A percentile compares a stretch with the other conserved stretches of the same genome.
These are phyloP conservation scores for Dasysyrphus albostriatus DNA, from an alignment of 2,888 invertebrate genomes.

Conservation along the genomic window DNA sequence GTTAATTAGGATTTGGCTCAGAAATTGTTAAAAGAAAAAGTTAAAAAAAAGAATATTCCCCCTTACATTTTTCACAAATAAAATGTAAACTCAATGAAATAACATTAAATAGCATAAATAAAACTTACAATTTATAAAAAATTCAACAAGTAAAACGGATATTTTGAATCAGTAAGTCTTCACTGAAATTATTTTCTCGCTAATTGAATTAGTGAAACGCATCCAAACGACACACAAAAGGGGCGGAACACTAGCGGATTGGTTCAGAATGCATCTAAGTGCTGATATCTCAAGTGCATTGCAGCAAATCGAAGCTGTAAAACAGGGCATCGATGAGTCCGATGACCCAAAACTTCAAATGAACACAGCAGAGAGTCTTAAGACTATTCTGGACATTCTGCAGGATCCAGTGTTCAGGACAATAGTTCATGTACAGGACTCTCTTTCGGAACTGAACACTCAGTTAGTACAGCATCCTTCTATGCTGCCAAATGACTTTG, in stretches of 20 bases:
- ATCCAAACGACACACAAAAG: conserved; percentile 49
- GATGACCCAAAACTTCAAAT: conserved; percentile 92
- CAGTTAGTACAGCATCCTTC: conserved; percentile 96
- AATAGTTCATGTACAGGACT: conserved; percentile 96
- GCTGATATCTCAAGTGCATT: conserved; percentile 94
- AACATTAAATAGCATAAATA: not conserved
- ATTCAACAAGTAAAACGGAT: not conserved
- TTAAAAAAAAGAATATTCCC: conserved; percentile 25
- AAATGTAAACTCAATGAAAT: conserved; percentile 49
- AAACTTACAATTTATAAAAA: not conserved
- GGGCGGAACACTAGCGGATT: conserved; percentile 54
- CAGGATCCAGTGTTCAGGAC: conserved; percentile 96
- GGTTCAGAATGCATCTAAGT: conserved; percentile 81
- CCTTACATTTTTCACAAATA: conserved; percentile 41
- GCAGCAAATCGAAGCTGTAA: conserved; percentile 94
- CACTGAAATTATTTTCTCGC: conserved; percentile 33
- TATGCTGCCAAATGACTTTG: conserved; percentile 96
- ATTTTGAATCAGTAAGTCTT: conserved; percentile 20
- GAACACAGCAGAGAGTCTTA: conserved; percentile 90
- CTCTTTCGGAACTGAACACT: conserved; percentile 92
- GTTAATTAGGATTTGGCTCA: conserved; percentile 28
- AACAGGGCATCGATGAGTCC: conserved; percentile 92
- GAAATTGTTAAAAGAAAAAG: conserved; percentile 20
- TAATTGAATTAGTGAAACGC: conserved; percentile 72
- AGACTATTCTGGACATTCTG: conserved; percentile 91